phyloP scores from a whole-genome alignment of 1,140 invertebrate species.

The Lordiphosa clarofinis region DNA sequence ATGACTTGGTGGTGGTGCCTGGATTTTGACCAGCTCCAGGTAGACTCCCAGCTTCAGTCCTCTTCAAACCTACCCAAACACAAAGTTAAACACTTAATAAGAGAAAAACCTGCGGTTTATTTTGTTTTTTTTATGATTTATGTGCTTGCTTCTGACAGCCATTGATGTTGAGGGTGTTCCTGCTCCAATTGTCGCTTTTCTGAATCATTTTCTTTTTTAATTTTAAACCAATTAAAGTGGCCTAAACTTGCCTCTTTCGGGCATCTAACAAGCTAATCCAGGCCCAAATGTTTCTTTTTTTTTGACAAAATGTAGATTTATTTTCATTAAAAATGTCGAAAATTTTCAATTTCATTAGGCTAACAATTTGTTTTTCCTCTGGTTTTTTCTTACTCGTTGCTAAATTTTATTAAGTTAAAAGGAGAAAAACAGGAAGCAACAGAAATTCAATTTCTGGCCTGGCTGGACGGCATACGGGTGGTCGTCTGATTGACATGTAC shows the following conservation, averaged over 20 bases:
- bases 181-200: conserved; percentile 12
- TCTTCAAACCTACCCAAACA: conserved; percentile 17
- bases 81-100: conserved; percentile 71
- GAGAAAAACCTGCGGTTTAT: conserved; percentile 32
- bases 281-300: conserved; percentile 19
- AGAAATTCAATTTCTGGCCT: conserved; percentile 29
- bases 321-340: conserved; percentile 74
- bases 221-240: conserved; percentile 75
- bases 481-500: conserved; percentile 34
- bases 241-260: conserved; percentile 52
- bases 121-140: conserved; percentile 35
- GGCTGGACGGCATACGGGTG: conserved; percentile 1
- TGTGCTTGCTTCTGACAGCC: conserved; percentile 62
- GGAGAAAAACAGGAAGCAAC: conserved; percentile 8
- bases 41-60: conserved; percentile 12
- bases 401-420: conserved; percentile 9
- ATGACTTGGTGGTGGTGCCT: conserved; percentile 16
- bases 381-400: conserved; percentile 8
- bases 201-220: too few species aligned
- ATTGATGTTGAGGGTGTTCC: conserved; percentile 49
- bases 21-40: conserved; percentile 19
- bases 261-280: conserved; percentile 50
- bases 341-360: conserved; percentile 69
- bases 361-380: conserved; percentile 28
- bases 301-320: conserved; percentile 54